Conservation (phyloP, 2,113 vertebrate genomes). For the Albula goreensis region DNA sequence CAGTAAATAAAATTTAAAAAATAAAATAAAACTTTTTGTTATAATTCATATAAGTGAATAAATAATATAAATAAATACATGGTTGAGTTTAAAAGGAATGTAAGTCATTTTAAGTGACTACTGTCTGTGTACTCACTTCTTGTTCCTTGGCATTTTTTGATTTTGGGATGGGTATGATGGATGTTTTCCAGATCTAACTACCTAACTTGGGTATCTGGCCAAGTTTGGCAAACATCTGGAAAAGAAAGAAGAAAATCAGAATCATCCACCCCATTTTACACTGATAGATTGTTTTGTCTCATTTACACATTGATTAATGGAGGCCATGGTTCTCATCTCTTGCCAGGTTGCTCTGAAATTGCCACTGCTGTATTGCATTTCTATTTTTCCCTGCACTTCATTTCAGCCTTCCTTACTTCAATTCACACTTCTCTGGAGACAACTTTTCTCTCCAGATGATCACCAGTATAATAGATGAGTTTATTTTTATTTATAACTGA, state of each 20-base stretch:
- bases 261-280: slow-evolving; percentile 8
- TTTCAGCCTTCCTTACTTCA: not conserved
- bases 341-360: not conserved
- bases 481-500: slow-evolving; percentile 9
- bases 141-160: no score
- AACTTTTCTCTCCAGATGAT: slow-evolving; percentile 8
- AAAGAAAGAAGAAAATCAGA: not conserved
- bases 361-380: not conserved
- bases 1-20: no score
- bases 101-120: no score
- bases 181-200: no score
- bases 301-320: not conserved
- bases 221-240: no score
- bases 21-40: no score
- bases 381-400: not conserved
- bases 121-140: no score
- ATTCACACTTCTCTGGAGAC: not conserved
- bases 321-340: not conserved
- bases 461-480: not conserved
- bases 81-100: no score
- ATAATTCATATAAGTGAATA: no score
- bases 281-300: not conserved
- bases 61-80: no score
- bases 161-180: no score
- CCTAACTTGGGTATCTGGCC: no score